Base-by-base conservation (phyloP, 2,113 vertebrate species). In the Panthera leo region DNA sequence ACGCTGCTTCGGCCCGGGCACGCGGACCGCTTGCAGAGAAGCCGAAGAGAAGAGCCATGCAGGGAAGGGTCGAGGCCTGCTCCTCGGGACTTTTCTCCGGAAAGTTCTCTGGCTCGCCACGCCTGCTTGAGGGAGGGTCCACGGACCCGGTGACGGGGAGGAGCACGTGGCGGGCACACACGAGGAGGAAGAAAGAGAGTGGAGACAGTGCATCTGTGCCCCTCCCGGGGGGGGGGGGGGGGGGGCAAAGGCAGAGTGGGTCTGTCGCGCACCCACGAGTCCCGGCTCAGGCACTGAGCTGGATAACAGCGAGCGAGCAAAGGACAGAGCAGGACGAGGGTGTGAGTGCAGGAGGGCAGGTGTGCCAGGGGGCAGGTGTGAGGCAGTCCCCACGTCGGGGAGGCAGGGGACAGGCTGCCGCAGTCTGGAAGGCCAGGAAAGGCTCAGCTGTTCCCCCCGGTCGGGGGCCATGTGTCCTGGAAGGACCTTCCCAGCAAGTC, bases 261-360 rank as follows among this genome's bases (percentile, higher is more conserved):
- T 1, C 67, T 1, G 21, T 29, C 51, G 15, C 4, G 11, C 48
- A 15, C 18, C 53, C 0, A 15, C 0, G 4, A 5, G 42, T 7
- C 48, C 70, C 13, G 7, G 34, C 13, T 9, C 9, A 7, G 5
- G 84, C 42, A 21, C 9, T 4, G 3, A 3, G 36, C 65, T 10
- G n/a, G 25, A 53, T 18, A 34, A 42, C 2, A 1, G 29, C 4
- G 39, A 53, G 0, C 7, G 23, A 48, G 58, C 3, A 29, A 48
- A 29, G 25, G 70, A 83, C 39, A 14, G 58, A 9, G 63, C 7
- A 1, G 55, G n/a, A 7, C 1, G 0, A 5, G 34, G 29, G 55
- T 8, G 7, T 1, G 19, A 21, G 16, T 3, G 1, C 18, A 4
- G 14, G 31, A 13, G 65, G 23, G 75, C 67, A 34, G 51, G 51